Evolutionary conservation across 2,113 vertebrate species (phyloP).

Genomic region (Macrotus californicus): DNA sequence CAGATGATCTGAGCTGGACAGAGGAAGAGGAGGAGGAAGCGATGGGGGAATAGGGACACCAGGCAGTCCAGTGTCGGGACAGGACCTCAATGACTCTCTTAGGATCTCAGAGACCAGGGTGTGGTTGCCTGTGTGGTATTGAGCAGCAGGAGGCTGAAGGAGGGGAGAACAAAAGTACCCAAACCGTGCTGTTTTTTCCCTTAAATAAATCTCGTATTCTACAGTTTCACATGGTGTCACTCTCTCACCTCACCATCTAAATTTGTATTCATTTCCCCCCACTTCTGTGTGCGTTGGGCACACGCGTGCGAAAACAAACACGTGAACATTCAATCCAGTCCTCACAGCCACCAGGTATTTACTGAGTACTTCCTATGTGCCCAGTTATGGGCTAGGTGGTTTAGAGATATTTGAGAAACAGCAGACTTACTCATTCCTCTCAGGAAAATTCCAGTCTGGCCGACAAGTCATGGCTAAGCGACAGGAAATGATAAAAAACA

Average conservation of each 20-base stretch:
- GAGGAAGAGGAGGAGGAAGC: constrained; percentile 78
- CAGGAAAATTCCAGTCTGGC: background rate
- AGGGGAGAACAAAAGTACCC: constrained; percentile 45
- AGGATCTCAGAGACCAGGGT: constrained; percentile 17
- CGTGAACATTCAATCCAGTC: background rate
- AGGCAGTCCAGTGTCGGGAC: background rate
- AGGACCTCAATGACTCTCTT: background rate
- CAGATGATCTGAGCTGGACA: constrained; percentile 82
- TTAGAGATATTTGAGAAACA: constrained; percentile 20
- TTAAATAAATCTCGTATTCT: constrained; percentile 66
- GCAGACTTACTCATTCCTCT: background rate
- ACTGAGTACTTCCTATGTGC: background rate
- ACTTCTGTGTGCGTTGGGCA: background rate
- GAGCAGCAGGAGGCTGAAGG: constrained; percentile 35
- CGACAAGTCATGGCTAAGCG: background rate
- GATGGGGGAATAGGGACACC: constrained; percentile 29
- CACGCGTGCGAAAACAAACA: constrained; percentile 36
- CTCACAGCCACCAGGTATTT: background rate
- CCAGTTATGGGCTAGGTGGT: background rate
- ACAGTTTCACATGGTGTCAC: constrained; percentile 58
- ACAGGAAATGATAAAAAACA: constrained; percentile 17
- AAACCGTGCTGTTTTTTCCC: constrained; percentile 25
- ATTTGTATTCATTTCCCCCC: background rate
- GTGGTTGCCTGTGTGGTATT: constrained; percentile 23
- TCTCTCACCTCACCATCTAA: constrained; percentile 55